These are phyloP conservation scores for Sepioteuthis lessoniana DNA, from an alignment of 2,888 invertebrate genomes.

Conservation along the genomic window DNA sequence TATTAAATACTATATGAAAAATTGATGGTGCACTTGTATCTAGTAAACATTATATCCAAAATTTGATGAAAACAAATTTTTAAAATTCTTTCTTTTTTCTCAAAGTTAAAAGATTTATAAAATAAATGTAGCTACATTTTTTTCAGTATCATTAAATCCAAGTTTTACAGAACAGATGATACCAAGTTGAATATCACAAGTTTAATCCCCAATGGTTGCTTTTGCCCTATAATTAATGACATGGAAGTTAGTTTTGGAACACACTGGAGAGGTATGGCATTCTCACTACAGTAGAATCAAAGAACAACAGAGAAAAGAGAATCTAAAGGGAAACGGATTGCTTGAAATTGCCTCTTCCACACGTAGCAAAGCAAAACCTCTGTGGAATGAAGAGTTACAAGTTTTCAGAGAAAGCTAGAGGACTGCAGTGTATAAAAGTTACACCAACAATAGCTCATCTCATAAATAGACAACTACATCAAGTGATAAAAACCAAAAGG, in stretches of 20 bases:
- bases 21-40: neutral
- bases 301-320: neutral
- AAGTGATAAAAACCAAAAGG: neutral
- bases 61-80: neutral
- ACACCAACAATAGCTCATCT: neutral
- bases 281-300: neutral
- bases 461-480: constrained; percentile 10
- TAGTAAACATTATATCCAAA: neutral
- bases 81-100: neutral
- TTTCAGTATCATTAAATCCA: neutral
- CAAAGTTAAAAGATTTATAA: neutral
- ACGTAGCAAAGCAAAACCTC: neutral
- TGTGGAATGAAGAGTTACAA: neutral
- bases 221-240: neutral
- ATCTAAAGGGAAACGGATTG: neutral
- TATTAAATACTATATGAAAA: no score
- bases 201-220: neutral
- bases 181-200: neutral
- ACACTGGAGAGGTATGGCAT: constrained; percentile 9
- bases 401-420: neutral
- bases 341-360: neutral
- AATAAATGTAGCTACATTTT: neutral
- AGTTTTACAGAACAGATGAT: no score
- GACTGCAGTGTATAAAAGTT: neutral
- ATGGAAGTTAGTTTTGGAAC: constrained; percentile 33